A percentile compares a stretch with the other conserved stretches of the same genome.
Evolutionary conservation across 2,888 invertebrate genomes (phyloP).

Genomic region (Mechanitis mazaeus): DNA sequence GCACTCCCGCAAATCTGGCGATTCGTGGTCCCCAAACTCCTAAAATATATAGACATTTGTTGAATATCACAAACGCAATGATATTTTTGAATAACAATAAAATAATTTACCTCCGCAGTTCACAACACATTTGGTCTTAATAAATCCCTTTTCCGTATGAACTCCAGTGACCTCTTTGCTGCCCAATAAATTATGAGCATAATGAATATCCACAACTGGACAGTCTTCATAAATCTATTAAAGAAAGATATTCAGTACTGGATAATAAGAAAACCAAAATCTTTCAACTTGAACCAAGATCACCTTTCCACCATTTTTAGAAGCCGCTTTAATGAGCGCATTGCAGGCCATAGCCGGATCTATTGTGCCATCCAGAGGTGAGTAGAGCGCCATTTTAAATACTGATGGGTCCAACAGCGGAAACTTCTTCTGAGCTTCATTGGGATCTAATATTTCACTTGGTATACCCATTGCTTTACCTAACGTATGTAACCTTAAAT

Average conservation of each 20-base stretch:
- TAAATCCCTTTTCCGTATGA: slow-evolving; percentile 83
- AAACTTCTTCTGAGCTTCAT: slow-evolving; percentile 85
- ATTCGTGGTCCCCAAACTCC: slow-evolving; percentile 89
- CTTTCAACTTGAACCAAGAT: slow-evolving; percentile 1
- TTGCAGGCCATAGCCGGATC: slow-evolving; percentile 89
- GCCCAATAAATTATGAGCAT: slow-evolving; percentile 78
- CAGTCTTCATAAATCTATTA: slow-evolving; percentile 84
- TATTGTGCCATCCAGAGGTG: slow-evolving; percentile 88
- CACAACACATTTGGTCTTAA: slow-evolving; percentile 86
- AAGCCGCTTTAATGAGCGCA: slow-evolving; percentile 84
- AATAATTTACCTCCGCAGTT: slow-evolving; percentile 80
- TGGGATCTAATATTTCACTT: slow-evolving; percentile 82
- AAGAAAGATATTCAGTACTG: slow-evolving; percentile 5
- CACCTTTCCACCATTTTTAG: slow-evolving; percentile 83
- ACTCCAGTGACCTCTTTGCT: slow-evolving; percentile 85
- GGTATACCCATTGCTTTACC: slow-evolving; percentile 87
- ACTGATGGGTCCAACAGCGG: slow-evolving; percentile 85
- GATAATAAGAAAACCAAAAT: not conserved
- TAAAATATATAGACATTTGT: slow-evolving; percentile 25
- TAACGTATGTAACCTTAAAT: slow-evolving; percentile 86
- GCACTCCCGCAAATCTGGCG: slow-evolving; percentile 80
- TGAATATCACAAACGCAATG: not conserved
- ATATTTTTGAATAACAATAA: too few species aligned
- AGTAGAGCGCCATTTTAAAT: slow-evolving; percentile 86
- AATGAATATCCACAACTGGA: slow-evolving; percentile 82